Evolutionary conservation across 2,797 vertebrate species (phyloP).

Genomic region (Sebastes taczanowskii): DNA sequence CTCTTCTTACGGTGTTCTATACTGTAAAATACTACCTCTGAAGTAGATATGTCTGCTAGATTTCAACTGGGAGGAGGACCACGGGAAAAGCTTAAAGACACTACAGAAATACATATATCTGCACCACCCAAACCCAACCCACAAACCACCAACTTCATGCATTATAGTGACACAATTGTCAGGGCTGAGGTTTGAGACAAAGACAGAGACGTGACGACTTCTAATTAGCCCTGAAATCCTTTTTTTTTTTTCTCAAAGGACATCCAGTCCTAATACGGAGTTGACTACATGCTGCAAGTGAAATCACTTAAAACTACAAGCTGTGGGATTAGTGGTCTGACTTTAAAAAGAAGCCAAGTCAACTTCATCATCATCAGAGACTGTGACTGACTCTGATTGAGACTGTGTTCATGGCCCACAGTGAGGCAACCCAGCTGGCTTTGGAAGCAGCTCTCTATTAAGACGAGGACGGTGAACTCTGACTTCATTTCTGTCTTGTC

Average conservation of each 20-base stretch:
- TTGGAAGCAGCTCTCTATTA: not conserved
- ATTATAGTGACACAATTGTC: not conserved
- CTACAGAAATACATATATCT: not conserved
- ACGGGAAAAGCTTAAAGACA: too few species aligned
- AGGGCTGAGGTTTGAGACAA: too few species aligned
- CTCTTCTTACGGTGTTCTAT: not conserved
- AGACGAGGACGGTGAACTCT: not conserved
- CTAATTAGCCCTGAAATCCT: not conserved
- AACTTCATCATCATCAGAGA: slow-evolving; percentile 13
- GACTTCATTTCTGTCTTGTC: slow-evolving; percentile 48
- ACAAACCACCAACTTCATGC: not conserved
- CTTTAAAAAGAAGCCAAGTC: not conserved
- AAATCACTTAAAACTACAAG: slow-evolving; percentile 15
- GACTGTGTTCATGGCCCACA: slow-evolving; percentile 4
- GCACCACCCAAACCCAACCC: not conserved
- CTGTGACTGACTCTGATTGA: slow-evolving; percentile 9
- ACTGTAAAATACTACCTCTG: not conserved
- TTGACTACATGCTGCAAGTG: not conserved
- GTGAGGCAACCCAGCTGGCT: slow-evolving; percentile 23
- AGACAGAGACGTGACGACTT: not conserved
- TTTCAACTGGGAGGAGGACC: too few species aligned
- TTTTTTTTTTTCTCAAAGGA: not conserved
- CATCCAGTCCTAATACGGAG: not conserved
- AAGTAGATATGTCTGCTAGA: too few species aligned
- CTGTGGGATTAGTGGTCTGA: slow-evolving; percentile 2